Conservation (phyloP, 2,113 vertebrate genomes). For the Rhea pennata region DNA sequence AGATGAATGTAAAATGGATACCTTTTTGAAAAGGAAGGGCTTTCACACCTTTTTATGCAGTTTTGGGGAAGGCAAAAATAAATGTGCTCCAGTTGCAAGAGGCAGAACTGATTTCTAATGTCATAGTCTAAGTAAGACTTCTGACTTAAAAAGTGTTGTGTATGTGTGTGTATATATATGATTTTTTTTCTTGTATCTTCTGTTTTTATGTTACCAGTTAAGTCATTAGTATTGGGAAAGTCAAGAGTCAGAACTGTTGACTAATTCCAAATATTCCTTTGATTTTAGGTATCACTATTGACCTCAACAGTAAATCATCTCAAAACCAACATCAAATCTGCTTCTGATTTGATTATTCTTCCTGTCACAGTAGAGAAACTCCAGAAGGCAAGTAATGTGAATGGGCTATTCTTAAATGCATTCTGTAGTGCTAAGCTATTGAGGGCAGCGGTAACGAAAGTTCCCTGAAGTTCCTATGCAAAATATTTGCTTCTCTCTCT, state of each 20-base stretch:
- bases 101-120: background rate
- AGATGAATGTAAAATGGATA: background rate
- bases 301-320: conserved; percentile 91
- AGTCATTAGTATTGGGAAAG: background rate
- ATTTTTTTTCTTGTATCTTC: background rate
- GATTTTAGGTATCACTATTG: conserved; percentile 82
- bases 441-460: background rate
- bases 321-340: conserved; percentile 91
- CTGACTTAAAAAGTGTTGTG: background rate
- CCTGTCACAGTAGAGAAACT: conserved; percentile 93
- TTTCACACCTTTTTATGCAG: background rate
- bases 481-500: background rate
- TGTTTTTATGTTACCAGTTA: background rate
- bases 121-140: background rate
- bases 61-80: background rate
- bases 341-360: conserved; percentile 91
- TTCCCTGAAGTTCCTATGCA: background rate
- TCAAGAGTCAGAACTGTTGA: background rate
- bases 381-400: conserved; percentile 85
- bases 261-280: background rate
- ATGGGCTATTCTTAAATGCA: background rate
- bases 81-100: background rate
- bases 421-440: background rate
- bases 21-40: background rate
- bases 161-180: background rate